Base-by-base conservation (phyloP, 2,888 invertebrate species). In the Phengaris arion region DNA sequence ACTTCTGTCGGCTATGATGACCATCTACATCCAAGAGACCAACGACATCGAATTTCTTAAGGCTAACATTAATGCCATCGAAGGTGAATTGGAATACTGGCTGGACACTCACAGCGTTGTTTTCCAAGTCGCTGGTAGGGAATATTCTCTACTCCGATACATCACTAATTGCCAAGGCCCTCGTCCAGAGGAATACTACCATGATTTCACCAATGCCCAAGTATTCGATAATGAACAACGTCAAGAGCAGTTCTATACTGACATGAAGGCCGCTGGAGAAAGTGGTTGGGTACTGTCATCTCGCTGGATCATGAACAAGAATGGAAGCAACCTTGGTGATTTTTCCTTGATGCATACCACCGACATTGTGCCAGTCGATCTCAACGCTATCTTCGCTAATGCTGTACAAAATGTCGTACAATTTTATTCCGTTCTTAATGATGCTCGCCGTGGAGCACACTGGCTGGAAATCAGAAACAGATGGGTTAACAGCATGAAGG, bases 241-340 rank as follows among this genome's bases (percentile, higher is more conserved):
- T 13, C 83, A 83, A 72, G 90, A 94, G 70, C 94, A 95, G 77
- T 94, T 96, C 80, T 97, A 96, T 84, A 91, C 93, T 12, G 95
- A 97, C 79, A 88, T 97, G 15, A 96, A 96, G 83, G 95, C 97
- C 55, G 97, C 96, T 0, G 97, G 97, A 5, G 98, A 98, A 87
- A 96, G 96, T 70, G 98, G 98, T 0, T 97, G 97, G 97, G 98
- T 98, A 84, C 98, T 97, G 87, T 97, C 97, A 2, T 94, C 95
- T 1, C 94, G 98, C 45, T 98, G 98, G 98, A 95, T 97, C 82
- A 93, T 95, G 76, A 87, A 86, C 68, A 51, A 80, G 0, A 88
- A 94, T 10, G 95, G 95, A 22, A 93, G 94, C 57, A 95, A 95
- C 79, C 89, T 90, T 78, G 95, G 94, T 76, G 91, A 95, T 80